phyloP scores from a whole-genome alignment of 2,113 vertebrate genomes.

The Bos indicus region DNA sequence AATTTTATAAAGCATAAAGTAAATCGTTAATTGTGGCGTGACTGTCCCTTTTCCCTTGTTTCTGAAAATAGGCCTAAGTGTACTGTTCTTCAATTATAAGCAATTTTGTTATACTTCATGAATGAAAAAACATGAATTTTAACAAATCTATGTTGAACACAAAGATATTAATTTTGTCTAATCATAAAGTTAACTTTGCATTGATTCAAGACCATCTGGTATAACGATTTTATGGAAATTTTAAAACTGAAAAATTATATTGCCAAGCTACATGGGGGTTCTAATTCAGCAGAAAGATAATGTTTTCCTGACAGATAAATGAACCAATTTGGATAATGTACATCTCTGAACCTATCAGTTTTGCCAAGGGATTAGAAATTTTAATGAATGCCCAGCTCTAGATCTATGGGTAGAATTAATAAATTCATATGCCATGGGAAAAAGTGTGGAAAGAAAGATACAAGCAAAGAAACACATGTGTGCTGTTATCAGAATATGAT shows the following conservation, averaged over 20 bases:
- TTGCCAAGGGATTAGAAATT: not conserved
- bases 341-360: not conserved
- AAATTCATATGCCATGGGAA: not conserved
- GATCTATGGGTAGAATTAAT: not conserved
- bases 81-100: not conserved
- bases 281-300: not conserved
- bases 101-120: not conserved
- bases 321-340: not conserved
- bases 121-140: not conserved
- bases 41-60: not conserved
- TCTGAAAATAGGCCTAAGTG: not conserved
- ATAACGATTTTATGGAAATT: not conserved
- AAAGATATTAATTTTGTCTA: not conserved
- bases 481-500: not conserved
- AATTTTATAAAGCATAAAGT: not conserved
- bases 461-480: not conserved
- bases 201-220: too few species aligned
- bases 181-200: not conserved
- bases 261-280: not conserved
- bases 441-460: not conserved
- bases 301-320: not conserved
- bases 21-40: not conserved
- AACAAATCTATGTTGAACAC: not conserved
- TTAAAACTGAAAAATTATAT: not conserved
- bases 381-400: not conserved